Evolutionary conservation across 2,888 invertebrate genomes (phyloP), one percentile per base, ranked within the genome.

Genomic region (Fragum fragum): DNA sequence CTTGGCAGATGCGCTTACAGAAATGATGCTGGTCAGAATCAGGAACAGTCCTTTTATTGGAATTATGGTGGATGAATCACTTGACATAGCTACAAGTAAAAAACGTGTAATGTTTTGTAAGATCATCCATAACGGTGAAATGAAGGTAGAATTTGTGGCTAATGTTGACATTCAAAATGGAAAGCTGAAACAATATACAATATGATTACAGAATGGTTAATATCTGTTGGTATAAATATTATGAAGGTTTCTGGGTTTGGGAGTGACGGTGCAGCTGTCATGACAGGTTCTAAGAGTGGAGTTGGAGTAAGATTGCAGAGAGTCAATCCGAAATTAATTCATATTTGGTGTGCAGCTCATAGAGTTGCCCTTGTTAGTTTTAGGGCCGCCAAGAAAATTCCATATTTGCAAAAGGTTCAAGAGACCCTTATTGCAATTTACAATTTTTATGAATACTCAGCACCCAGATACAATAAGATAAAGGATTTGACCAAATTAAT

Each of bases 391-490:
- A 74, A 74, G 55, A 42, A 29, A 42, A 55, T 79, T 18, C 79
- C 71, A 16, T 79, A 68, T 39, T 26, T 79, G 18, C 63, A 71
- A 66, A 57, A 57, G 5, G 23, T 79, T 7, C 71, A 79, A 21
- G n/a, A 11, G 36, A 59, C 55, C 21, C 63, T 79, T 9, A 42
- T 75, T 28, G 53, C 61, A 7, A 78, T 78, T 5, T 77, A 68
- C 39, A 72, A 72, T 16, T 81, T 74, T 57, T 78, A 72, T 78
- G 74, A 81, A 69, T 81, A 36, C 68, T 81, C 78, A n/a, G 81
- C 75, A 14, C 71, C 78, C n/a, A 42, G 77, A 14, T 81, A 81
- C 61, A 66, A 81, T 42, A 78, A 77, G 39, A 39, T 78, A 16
- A 81, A 52, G 32, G 78, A 81, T 52, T 29, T 81, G 29, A 70